Evolutionary conservation across 2,888 invertebrate species (phyloP).

Genomic region (Epirrhoe alternata): DNA sequence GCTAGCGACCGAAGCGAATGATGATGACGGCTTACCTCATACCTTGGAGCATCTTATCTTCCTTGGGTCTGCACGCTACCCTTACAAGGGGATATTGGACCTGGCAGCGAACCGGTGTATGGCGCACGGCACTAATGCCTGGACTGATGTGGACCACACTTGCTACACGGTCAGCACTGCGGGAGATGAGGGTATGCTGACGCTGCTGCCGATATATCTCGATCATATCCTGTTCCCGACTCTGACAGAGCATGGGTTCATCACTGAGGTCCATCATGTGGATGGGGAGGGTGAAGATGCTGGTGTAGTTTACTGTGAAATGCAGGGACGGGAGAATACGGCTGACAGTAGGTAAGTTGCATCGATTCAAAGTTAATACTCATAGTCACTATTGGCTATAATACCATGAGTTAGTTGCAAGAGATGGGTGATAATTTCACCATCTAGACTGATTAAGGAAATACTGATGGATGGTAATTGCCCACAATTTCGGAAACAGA

Average conservation of each 20-base stretch:
- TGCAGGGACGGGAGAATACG: slow-evolving; percentile 94
- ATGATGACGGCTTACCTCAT: slow-evolving; percentile 96
- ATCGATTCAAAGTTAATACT: neutral
- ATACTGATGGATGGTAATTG: too few relatives aligned
- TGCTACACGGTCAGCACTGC: slow-evolving; percentile 96
- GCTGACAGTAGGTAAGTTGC: slow-evolving; percentile 86
- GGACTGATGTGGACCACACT: slow-evolving; percentile 94
- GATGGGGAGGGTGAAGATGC: slow-evolving; percentile 95
- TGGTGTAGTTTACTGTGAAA: slow-evolving; percentile 98
- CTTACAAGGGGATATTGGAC: slow-evolving; percentile 95
- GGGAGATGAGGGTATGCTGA: slow-evolving; percentile 92
- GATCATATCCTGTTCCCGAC: slow-evolving; percentile 95
- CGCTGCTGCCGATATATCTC: slow-evolving; percentile 94
- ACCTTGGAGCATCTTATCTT: slow-evolving; percentile 97
- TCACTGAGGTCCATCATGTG: slow-evolving; percentile 96
- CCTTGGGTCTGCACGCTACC: slow-evolving; percentile 94
- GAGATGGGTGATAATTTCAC: too few relatives aligned
- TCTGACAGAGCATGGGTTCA: slow-evolving; percentile 91
- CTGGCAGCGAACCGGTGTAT: slow-evolving; percentile 94
- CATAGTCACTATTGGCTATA: neutral
- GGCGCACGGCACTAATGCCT: slow-evolving; percentile 96
- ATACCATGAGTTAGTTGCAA: too few relatives aligned
- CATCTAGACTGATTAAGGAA: too few relatives aligned
- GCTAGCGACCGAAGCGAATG: slow-evolving; percentile 92
- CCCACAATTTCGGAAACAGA: too few relatives aligned